These are phyloP conservation scores for Rattus rattus DNA, from an alignment of 2,113 vertebrate genomes.

Conservation along the genomic window DNA sequence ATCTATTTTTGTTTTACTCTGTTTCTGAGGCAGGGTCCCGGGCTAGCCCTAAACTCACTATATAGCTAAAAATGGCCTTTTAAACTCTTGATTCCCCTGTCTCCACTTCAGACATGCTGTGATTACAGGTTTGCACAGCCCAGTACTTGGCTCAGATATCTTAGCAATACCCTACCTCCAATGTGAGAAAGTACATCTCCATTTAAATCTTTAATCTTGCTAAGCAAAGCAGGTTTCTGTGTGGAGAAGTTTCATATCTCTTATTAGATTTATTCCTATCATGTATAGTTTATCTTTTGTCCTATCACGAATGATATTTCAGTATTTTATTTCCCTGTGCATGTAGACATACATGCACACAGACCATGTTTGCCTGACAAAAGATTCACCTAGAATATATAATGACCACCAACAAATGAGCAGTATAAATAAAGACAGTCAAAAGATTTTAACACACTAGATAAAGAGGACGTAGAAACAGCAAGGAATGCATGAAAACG, in stretches of 20 bases:
- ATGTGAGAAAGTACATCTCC: background rate
- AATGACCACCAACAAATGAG: background rate
- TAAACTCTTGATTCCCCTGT: background rate
- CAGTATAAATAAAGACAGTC: background rate
- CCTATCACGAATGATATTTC: background rate
- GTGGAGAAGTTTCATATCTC: background rate
- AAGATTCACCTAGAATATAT: background rate
- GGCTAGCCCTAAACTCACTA: background rate
- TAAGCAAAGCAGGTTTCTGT: background rate
- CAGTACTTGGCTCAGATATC: background rate
- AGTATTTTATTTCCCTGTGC: background rate
- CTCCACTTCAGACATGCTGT: background rate
- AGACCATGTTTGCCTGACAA: background rate
- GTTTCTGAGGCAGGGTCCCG: background rate
- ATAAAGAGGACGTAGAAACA: background rate
- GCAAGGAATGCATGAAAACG: background rate
- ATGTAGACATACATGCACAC: background rate
- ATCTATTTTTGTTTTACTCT: background rate
- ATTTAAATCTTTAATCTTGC: background rate
- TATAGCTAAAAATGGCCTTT: background rate
- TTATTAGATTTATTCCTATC: background rate
- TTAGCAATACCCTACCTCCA: background rate
- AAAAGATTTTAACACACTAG: background rate
- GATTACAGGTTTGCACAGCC: background rate
- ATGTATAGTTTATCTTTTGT: background rate